Percentiles rank a stretch among this genome's conserved stretches.
Evolutionary conservation across 2,888 invertebrate genomes (phyloP).

Genomic region (Ophion obscuratus): DNA sequence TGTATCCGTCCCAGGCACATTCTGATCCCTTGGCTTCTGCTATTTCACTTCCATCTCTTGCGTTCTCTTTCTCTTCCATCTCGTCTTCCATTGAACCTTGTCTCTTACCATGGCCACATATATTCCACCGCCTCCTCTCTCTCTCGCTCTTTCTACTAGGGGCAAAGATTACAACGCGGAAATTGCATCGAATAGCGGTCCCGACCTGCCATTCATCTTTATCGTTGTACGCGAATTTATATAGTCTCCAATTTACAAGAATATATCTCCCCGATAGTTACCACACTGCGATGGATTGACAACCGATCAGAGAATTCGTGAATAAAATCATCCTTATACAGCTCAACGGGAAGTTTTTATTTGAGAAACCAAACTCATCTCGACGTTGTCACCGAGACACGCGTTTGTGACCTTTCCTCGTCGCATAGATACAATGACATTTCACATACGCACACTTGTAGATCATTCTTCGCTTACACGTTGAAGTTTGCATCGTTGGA

Average conservation of each 20-base stretch:
- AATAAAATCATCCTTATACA: constrained; percentile 34
- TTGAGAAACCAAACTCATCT: constrained; percentile 13
- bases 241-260: constrained; percentile 44
- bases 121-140: constrained; percentile 24
- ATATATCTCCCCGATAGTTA: constrained; percentile 24
- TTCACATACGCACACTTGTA: not conserved
- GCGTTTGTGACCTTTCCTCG: not conserved
- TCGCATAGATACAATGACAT: constrained; percentile 13
- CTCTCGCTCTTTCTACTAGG: constrained; percentile 31
- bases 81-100: not conserved
- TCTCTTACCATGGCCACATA: constrained; percentile 5
- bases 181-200: constrained; percentile 49
- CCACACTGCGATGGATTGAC: constrained; percentile 40
- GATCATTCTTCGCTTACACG: not conserved
- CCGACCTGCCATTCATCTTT: constrained; percentile 56
- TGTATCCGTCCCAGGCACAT: constrained; percentile 68
- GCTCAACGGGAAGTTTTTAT: constrained; percentile 17
- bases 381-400: constrained; percentile 1
- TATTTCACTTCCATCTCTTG: constrained; percentile 32
- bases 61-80: constrained; percentile 29
- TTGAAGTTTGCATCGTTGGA: no score
- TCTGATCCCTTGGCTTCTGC: constrained; percentile 54
- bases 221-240: constrained; percentile 57
- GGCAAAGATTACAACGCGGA: constrained; percentile 46
- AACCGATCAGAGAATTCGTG: constrained; percentile 54